Conservation (phyloP, 1,140 invertebrate species). For the Rhyzopertha dominica region DNA sequence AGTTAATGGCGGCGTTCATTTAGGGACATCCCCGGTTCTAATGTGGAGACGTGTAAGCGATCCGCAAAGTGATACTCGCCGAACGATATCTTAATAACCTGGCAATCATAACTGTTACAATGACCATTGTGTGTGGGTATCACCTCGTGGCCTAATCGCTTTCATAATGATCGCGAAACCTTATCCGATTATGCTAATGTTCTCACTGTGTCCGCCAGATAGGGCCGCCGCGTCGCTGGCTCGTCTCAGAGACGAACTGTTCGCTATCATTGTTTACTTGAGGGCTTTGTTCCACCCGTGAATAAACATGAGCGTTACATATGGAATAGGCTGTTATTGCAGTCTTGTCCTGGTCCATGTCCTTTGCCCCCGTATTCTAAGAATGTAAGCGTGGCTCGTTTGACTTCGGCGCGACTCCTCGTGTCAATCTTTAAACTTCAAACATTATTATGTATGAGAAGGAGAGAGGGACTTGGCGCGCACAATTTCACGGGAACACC, state of each 20-base stretch:
- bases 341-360: constrained; percentile 29
- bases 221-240: constrained; percentile 12
- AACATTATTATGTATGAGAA: too few relatives aligned
- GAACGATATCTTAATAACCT: constrained; percentile 3
- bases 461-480: too few relatives aligned
- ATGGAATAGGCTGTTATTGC: constrained; percentile 44
- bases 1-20: too few relatives aligned
- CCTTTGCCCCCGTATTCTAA: constrained; percentile 12
- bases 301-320: constrained; percentile 47
- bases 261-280: constrained; percentile 41
- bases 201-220: constrained; percentile 23
- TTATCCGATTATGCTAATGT: constrained; percentile 36
- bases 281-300: constrained; percentile 39
- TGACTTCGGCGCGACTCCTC: too few relatives aligned
- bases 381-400: too few relatives aligned
- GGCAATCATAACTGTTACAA: constrained; percentile 13
- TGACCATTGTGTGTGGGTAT: constrained; percentile 25
- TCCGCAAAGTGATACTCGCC: not conserved
- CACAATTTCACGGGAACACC: too few relatives aligned
- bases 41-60: too few relatives aligned
- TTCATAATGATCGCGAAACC: constrained; percentile 27
- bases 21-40: too few relatives aligned
- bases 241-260: constrained; percentile 18
- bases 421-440: too few relatives aligned
- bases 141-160: constrained; percentile 26